phyloP scores from a whole-genome alignment of 2,113 vertebrate genomes.

The Tachysurus vachellii region DNA sequence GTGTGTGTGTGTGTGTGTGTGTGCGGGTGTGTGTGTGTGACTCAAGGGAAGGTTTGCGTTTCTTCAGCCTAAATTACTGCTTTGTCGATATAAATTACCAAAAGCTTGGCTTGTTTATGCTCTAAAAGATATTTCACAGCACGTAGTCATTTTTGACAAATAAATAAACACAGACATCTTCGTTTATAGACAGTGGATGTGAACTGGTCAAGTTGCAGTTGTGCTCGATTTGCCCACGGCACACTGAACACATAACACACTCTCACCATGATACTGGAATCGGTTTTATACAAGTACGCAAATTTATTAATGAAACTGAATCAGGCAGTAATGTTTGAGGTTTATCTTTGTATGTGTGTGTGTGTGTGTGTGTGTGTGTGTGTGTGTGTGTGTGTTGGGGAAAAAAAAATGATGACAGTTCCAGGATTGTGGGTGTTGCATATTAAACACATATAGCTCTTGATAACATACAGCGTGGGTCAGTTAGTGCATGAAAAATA shows the following conservation, averaged over 20 bases:
- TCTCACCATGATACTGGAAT: not conserved
- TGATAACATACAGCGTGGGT: not conserved
- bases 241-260: conserved; percentile 3
- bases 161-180: conserved; percentile 32
- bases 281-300: conserved; percentile 20
- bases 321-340: conserved; percentile 18
- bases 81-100: conserved; percentile 32
- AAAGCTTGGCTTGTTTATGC: conserved; percentile 17
- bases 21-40: not conserved
- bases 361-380: not conserved
- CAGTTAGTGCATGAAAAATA: not conserved
- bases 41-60: not conserved
- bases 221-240: conserved; percentile 11
- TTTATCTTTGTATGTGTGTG: not conserved
- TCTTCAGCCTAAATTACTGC: conserved; percentile 26
- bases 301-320: conserved; percentile 19
- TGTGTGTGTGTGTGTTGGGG: not conserved
- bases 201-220: conserved; percentile 11
- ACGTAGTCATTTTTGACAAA: conserved; percentile 13
- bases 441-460: not conserved
- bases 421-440: not conserved
- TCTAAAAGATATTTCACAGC: conserved; percentile 36
- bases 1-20: not conserved
- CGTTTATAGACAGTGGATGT: conserved; percentile 20
- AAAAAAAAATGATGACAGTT: not conserved